Percentiles rank a stretch among this genome's conserved stretches.
Evolutionary conservation across 2,113 vertebrate species (phyloP).

Genomic region (Nannobrachium achirus): DNA sequence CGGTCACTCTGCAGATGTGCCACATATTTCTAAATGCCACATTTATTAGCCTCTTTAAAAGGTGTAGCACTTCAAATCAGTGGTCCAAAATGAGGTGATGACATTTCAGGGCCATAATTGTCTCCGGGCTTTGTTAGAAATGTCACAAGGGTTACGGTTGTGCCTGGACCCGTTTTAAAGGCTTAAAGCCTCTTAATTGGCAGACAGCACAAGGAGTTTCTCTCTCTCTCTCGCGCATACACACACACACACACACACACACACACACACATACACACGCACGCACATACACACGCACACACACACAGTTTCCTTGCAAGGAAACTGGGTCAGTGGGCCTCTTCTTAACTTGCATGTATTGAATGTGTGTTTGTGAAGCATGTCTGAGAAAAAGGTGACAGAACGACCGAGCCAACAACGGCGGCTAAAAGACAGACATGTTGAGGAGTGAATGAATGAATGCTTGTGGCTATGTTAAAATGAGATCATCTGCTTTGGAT

Average conservation of each 20-base stretch:
- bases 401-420: constrained; percentile 46
- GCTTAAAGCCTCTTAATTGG: constrained; percentile 40
- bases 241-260: too few species aligned
- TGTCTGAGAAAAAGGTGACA: constrained; percentile 50
- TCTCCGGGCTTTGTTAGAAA: constrained; percentile 37
- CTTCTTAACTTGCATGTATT: constrained; percentile 35
- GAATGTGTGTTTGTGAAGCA: constrained; percentile 22
- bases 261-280: too few species aligned
- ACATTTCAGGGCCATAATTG: constrained; percentile 35
- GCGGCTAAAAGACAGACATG: constrained; percentile 41
- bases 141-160: constrained; percentile 20
- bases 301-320: constrained; percentile 5
- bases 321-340: constrained; percentile 69
- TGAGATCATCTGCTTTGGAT: constrained; percentile 52
- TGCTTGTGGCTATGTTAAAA: constrained; percentile 24
- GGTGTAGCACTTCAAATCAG: constrained; percentile 34
- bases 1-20: neutral
- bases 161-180: constrained; percentile 17
- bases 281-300: neutral
- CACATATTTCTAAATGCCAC: constrained; percentile 15
- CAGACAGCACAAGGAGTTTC: constrained; percentile 16
- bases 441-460: constrained; percentile 22
- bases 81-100: constrained; percentile 20
- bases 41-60: constrained; percentile 16
- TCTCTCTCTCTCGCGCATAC: constrained; percentile 16